These are phyloP conservation scores for Pantala flavescens DNA, from an alignment of 1,140 invertebrate species.

Conservation along the genomic window DNA sequence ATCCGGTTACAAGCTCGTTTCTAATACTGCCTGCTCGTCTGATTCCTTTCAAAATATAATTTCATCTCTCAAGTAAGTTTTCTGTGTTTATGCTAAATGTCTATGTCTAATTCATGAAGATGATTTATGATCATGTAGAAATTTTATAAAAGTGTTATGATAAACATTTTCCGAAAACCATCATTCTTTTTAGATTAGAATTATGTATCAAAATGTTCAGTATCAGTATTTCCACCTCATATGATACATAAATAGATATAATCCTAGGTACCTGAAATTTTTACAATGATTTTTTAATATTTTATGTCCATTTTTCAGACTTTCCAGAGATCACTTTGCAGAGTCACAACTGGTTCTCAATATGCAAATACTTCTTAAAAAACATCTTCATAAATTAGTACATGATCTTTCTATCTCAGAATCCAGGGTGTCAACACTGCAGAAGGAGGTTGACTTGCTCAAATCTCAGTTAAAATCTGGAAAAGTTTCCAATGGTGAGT, in stretches of 20 bases:
- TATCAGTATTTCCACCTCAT: too few relatives aligned
- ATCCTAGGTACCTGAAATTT: too few relatives aligned
- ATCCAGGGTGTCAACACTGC: not conserved
- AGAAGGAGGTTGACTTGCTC: not conserved
- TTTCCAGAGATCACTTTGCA: not conserved
- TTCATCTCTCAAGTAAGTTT: slow-evolving; percentile 27
- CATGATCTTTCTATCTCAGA: not conserved
- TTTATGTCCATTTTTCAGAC: not conserved
- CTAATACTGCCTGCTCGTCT: not conserved
- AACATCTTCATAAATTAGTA: not conserved
- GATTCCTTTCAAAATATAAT: slow-evolving; percentile 29
- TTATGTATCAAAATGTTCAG: too few relatives aligned
- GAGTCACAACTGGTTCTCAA: not conserved
- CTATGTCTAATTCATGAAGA: too few relatives aligned
- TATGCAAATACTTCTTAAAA: not conserved
- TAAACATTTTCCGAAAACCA: too few relatives aligned
- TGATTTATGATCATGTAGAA: too few relatives aligned
- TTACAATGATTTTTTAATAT: not conserved
- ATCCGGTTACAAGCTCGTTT: slow-evolving; percentile 18
- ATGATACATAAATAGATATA: too few relatives aligned
- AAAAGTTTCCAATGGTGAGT: not conserved
- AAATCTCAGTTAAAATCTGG: not conserved
- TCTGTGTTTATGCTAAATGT: slow-evolving; percentile 13
- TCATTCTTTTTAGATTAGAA: too few relatives aligned
- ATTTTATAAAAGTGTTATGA: too few relatives aligned